Evolutionary conservation across 2,888 invertebrate species (phyloP), one percentile per base, ranked within the genome.

Genomic region (Liodrosophila aerea): DNA sequence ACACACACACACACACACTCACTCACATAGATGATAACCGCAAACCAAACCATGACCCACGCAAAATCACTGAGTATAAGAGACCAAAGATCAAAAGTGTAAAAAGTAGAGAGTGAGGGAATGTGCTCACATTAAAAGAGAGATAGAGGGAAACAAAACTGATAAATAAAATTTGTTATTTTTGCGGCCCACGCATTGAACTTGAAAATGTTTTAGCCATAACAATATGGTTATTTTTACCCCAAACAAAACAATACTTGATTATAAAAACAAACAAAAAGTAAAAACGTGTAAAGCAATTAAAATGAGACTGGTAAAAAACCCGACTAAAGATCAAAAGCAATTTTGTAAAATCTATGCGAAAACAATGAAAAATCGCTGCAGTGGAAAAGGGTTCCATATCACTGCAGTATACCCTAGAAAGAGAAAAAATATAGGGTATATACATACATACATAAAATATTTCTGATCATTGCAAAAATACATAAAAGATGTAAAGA

Each of bases 41-140:
- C 40, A 44, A 54, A 57, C 56, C 15, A 59, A 84, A 78, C 78
- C 77, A 77, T 77, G 85, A 77, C 85, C 77, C 77, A 85, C 77
- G 83, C 85, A 67, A 54, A 69, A 45, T 46, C 40, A 46, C 29
- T 39, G 33, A 34, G 54, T 30, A 53, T 47, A 52, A 53, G 41
- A 44, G 59, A 36, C 8, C 22, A 2, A 5, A 22, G 22, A 22
- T 22, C 22, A 22, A 22, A 22, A 22, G 22, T 22, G 22, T 4
- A 22, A 22, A 46, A 8, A 59, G 39, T 7, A 33, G 56, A 34
- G 7, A 45, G 9, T 61, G 34, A 45, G 31, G 12, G 15, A 41
- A 15, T 11, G 22, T 5, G 22, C n/a, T n/a, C n/a, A n/a, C n/a
- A n/a, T n/a, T n/a, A n/a, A 22, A 5, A 47, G 39, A 39, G 58